Percentiles rank a stretch among this genome's conserved stretches.
Evolutionary conservation across 2,888 invertebrate genomes (phyloP).

Genomic region (Andrena hattorfiana): DNA sequence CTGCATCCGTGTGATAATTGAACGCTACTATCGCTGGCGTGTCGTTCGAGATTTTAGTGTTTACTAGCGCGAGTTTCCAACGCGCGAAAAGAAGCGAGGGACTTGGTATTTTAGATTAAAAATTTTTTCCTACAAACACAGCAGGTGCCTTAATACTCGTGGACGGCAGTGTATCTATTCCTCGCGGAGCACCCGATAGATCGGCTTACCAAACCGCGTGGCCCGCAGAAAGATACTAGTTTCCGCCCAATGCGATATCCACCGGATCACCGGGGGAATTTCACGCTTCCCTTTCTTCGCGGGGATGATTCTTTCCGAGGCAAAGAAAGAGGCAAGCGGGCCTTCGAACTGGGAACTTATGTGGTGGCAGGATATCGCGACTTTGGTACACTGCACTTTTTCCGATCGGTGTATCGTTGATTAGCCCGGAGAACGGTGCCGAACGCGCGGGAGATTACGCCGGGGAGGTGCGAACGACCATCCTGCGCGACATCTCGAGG

Average conservation of each 20-base stretch:
- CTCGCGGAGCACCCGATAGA: slow-evolving; percentile 50
- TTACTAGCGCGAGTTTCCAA: no score
- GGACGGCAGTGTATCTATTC: not conserved
- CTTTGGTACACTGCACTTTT: not conserved
- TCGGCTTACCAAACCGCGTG: slow-evolving; percentile 39
- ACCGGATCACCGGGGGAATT: slow-evolving; percentile 37
- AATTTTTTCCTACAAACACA: no score
- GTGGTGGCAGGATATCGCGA: not conserved
- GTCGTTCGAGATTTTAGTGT: not conserved
- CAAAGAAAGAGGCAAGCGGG: not conserved
- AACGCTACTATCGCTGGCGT: not conserved
- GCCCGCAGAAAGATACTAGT: slow-evolving; percentile 59
- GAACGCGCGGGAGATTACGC: slow-evolving; percentile 1
- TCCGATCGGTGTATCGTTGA: not conserved
- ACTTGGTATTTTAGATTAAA: no score
- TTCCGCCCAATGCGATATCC: slow-evolving; percentile 64
- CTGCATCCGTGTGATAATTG: slow-evolving; percentile 1
- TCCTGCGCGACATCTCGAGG: slow-evolving; percentile 44
- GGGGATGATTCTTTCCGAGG: not conserved
- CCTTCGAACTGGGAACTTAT: not conserved
- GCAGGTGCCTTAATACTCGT: no score
- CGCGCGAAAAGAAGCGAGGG: no score
- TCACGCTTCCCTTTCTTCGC: not conserved
- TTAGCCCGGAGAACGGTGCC: not conserved
- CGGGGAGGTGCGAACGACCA: not conserved